Percentiles rank a stretch among this genome's conserved stretches.
Conservation (phyloP, 2,888 invertebrate species). For the Epirrhoe tristata region DNA sequence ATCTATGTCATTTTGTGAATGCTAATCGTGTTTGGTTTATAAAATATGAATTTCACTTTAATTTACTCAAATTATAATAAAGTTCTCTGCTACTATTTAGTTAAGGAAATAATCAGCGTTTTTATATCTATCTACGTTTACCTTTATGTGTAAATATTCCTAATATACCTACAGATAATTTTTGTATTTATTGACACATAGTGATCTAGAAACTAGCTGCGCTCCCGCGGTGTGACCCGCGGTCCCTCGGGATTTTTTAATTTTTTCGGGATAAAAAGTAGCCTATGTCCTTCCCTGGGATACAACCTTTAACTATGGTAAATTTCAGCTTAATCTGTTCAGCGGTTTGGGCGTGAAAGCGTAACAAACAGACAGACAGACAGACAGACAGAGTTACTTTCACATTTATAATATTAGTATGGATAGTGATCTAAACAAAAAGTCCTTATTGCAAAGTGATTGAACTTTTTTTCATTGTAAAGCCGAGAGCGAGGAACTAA, state of each 20-base stretch:
- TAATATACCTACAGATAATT: neutral
- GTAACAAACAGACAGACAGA: no score
- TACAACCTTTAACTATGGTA: no score
- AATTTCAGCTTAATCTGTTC: no score
- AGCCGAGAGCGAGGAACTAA: conserved; percentile 24
- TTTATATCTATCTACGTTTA: neutral
- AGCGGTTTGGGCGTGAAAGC: no score
- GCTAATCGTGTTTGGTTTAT: conserved; percentile 7
- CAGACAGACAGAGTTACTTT: no score
- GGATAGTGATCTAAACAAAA: neutral
- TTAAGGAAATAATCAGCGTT: neutral
- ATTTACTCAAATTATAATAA: neutral
- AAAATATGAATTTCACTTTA: conserved; percentile 3
- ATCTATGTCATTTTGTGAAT: conserved; percentile 10
- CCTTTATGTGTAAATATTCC: no score
- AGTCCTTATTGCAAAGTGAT: conserved; percentile 2
- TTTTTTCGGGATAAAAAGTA: no score
- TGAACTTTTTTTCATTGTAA: conserved; percentile 4
- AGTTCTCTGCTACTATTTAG: neutral
- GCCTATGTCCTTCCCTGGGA: no score
- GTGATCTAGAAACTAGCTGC: no score
- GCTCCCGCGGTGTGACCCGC: no score
- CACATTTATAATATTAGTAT: no score
- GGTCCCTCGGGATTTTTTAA: no score
- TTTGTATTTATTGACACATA: neutral